These are phyloP conservation scores for Trileptium ribeirensis DNA, from an alignment of 2,888 invertebrate genomes.

Conservation along the genomic window DNA sequence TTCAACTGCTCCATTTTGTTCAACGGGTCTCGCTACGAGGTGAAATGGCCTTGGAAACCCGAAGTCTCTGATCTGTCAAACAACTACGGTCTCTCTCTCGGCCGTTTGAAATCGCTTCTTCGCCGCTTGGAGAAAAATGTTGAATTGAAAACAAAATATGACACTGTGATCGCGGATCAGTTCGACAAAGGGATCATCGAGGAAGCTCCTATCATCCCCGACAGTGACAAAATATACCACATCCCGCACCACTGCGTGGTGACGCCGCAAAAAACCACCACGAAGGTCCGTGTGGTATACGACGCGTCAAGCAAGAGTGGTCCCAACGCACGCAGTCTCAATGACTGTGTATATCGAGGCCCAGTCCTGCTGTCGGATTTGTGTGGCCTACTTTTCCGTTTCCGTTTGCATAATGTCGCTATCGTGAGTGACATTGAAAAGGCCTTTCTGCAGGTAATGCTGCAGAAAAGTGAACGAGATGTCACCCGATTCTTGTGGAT, in stretches of 20 bases:
- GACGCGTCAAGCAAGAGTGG: conserved; percentile 21
- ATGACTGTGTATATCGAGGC: background rate
- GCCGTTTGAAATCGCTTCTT: conserved; percentile 3
- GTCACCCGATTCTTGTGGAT: conserved; percentile 11
- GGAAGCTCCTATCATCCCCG: no score
- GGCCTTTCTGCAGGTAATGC: conserved; percentile 36
- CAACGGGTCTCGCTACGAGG: conserved; percentile 6
- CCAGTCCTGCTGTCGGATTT: background rate
- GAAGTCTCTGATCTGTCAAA: background rate
- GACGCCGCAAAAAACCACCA: conserved; percentile 29
- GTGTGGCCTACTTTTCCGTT: background rate
- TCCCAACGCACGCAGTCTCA: background rate
- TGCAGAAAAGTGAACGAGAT: conserved; percentile 32
- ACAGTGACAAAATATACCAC: conserved; percentile 27
- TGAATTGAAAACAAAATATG: background rate
- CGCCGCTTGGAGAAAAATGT: background rate
- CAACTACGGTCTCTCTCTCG: conserved; percentile 2
- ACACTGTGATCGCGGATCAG: background rate
- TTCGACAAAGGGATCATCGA: conserved; percentile 20
- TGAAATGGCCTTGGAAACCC: conserved; percentile 15
- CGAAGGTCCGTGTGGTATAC: conserved; percentile 38
- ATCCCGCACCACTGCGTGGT: conserved; percentile 32
- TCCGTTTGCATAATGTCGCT: background rate
- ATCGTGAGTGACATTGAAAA: conserved; percentile 35
- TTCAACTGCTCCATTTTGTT: background rate